phyloP scores from a whole-genome alignment of 2,113 vertebrate genomes.

The Otolemur garnettii region DNA sequence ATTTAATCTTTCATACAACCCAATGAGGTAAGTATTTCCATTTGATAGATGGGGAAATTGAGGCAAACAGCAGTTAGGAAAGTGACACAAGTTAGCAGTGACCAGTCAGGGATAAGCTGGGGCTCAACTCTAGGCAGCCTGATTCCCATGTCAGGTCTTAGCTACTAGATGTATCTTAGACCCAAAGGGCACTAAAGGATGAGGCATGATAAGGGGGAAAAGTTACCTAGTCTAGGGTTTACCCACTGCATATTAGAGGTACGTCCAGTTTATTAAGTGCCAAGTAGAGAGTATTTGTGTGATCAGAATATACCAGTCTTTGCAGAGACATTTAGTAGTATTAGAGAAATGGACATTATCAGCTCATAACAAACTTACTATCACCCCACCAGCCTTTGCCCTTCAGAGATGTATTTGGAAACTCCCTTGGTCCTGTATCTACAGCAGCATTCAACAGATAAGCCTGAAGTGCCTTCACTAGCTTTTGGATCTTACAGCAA shows the following conservation, averaged over 20 bases:
- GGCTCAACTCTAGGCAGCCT: not conserved
- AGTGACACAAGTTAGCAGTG: not conserved
- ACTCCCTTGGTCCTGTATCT: not conserved
- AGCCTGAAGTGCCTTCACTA: not conserved
- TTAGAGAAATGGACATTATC: no score
- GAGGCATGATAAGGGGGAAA: no score
- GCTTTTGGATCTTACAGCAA: not conserved
- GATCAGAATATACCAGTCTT: not conserved
- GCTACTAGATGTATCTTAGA: not conserved
- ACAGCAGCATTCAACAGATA: not conserved
- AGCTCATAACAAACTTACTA: not conserved
- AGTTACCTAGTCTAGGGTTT: not conserved
- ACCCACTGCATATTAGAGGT: not conserved
- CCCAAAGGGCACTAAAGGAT: accelerated
- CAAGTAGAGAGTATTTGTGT: not conserved
- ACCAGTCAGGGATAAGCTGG: not conserved
- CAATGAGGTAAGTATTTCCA: not conserved
- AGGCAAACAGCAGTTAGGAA: not conserved
- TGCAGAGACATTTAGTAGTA: accelerated
- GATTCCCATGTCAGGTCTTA: no score
- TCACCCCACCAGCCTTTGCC: not conserved
- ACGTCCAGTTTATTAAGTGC: accelerated
- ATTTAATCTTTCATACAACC: not conserved
- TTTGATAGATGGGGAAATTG: not conserved
- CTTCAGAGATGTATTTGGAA: not conserved